These are phyloP conservation scores for Galerucella calmariensis DNA, from an alignment of 2,888 invertebrate genomes.

Conservation along the genomic window DNA sequence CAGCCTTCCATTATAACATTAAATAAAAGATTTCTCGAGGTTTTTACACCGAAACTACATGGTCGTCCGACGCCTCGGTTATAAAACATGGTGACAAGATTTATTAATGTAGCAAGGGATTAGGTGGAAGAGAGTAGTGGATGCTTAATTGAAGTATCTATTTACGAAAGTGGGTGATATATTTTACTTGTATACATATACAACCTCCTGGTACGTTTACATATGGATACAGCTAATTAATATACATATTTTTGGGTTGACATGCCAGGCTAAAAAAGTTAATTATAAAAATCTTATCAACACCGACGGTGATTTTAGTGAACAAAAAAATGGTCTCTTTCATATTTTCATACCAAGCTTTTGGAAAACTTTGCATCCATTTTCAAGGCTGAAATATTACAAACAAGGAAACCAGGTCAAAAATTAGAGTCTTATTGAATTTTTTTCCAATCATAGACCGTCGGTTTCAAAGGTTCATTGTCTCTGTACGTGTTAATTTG, in stretches of 20 bases:
- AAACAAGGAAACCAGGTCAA: too few relatives aligned
- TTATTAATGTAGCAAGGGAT: constrained; percentile 10
- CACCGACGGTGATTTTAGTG: background rate
- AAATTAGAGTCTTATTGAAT: too few relatives aligned
- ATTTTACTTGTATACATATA: constrained; percentile 3
- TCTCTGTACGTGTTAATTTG: too few relatives aligned
- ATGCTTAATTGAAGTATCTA: constrained; percentile 10
- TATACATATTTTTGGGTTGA: background rate
- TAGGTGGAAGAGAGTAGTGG: constrained; percentile 7
- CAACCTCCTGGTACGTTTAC: background rate
- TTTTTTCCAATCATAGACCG: too few relatives aligned
- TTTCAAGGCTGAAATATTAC: too few relatives aligned
- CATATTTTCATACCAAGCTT: too few relatives aligned
- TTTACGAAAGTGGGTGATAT: background rate
- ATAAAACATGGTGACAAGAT: constrained; percentile 1
- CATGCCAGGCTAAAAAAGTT: background rate
- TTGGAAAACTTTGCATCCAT: too few relatives aligned
- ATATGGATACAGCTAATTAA: background rate
- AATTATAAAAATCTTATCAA: background rate
- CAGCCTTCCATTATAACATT: constrained; percentile 2
- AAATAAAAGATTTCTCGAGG: background rate
- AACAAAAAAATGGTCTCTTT: background rate
- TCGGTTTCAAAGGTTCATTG: too few relatives aligned
- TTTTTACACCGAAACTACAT: constrained; percentile 4
- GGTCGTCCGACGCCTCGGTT: constrained; percentile 13